Evolutionary conservation across 1,140 invertebrate genomes (phyloP).

Genomic region (Tetraneura akinire): DNA sequence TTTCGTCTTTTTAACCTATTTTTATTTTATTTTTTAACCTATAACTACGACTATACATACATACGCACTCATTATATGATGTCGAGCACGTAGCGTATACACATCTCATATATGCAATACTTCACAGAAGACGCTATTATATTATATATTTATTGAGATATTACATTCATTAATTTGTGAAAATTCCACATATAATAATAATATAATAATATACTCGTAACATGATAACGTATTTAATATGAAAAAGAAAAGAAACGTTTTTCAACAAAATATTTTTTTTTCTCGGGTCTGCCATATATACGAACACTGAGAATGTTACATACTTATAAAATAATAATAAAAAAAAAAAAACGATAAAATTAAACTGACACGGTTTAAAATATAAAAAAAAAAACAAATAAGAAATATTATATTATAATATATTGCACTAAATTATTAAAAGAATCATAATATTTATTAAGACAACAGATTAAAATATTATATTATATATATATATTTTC

Average conservation of each 20-base stretch:
- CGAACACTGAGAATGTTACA: neutral
- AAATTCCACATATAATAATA: conserved; percentile 17
- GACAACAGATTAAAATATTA: neutral
- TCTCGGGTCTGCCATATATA: neutral
- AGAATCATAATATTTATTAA: no score
- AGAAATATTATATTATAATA: neutral
- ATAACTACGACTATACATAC: neutral
- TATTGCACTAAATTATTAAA: no score
- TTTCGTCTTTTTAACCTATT: conserved; percentile 4
- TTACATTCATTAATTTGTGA: neutral
- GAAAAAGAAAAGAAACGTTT: neutral
- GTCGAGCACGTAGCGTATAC: conserved; percentile 9
- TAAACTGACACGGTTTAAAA: neutral
- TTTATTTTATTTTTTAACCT: no score
- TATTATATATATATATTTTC: no score
- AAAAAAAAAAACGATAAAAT: neutral
- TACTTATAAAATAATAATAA: neutral
- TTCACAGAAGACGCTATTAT: neutral
- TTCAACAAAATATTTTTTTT: conserved; percentile 14
- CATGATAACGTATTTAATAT: neutral
- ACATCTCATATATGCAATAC: neutral
- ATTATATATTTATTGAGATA: no score
- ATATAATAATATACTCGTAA: no score
- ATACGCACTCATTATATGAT: no score
- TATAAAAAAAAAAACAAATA: neutral